phyloP scores from a whole-genome alignment of 2,888 invertebrate genomes.

The Drosophila conformis region DNA sequence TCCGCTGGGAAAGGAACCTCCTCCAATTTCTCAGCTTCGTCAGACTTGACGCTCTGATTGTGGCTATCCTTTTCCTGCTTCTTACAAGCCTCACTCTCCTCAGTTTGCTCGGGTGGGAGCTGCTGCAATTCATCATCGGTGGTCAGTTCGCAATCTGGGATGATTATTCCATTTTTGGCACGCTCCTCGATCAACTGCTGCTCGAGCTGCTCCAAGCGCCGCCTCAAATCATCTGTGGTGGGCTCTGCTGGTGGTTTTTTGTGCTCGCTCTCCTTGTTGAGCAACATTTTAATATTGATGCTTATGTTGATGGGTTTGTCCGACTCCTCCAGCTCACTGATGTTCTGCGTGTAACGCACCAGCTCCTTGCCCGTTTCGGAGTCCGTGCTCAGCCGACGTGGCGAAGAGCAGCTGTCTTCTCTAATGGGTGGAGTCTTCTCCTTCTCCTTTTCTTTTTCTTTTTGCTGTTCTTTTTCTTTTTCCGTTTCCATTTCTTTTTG shows the following conservation, averaged over 20 bases:
- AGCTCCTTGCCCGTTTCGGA: conserved; percentile 77
- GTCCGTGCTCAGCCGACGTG: conserved; percentile 56
- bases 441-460: background rate
- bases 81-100: conserved; percentile 39
- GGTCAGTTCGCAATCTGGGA: conserved; percentile 28
- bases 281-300: conserved; percentile 82
- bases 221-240: conserved; percentile 68
- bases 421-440: conserved; percentile 5
- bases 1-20: background rate
- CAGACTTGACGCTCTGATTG: conserved; percentile 57
- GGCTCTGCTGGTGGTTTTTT: conserved; percentile 38
- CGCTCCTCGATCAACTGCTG: conserved; percentile 62
- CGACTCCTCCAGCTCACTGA: conserved; percentile 72
- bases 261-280: conserved; percentile 69
- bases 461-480: background rate
- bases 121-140: conserved; percentile 3
- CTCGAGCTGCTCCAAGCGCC: conserved; percentile 77
- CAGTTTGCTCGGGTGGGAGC: background rate
- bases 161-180: conserved; percentile 38
- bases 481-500: conserved; percentile 34
- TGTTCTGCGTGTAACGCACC: conserved; percentile 76
- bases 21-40: conserved; percentile 45
- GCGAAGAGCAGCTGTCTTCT: conserved; percentile 45
- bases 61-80: conserved; percentile 64
- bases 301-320: conserved; percentile 82